Evolutionary conservation across 2,888 invertebrate species (phyloP).

Genomic region (Tetanocera ferruginea): DNA sequence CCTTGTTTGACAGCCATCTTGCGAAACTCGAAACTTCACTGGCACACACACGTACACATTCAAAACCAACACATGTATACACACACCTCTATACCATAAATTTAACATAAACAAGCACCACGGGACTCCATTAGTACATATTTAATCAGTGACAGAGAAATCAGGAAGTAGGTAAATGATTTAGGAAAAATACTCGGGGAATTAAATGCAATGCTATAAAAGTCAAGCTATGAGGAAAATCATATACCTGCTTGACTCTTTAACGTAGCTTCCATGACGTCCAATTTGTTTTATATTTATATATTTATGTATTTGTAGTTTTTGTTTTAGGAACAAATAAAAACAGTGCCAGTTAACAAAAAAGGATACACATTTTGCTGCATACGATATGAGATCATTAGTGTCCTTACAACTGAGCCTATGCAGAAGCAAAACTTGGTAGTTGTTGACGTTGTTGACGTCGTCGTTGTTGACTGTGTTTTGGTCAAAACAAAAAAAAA

Average conservation of each 20-base stretch:
- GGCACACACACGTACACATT: no score
- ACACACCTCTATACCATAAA: no score
- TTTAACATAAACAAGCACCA: slow-evolving; percentile 9
- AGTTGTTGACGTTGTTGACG: neutral
- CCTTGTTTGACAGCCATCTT: no score
- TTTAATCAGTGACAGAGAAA: neutral
- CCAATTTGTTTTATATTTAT: no score
- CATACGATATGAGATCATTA: neutral
- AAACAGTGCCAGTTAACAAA: neutral
- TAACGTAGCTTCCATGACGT: neutral
- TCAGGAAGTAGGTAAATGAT: slow-evolving; percentile 8
- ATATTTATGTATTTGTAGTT: no score
- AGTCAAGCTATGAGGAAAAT: neutral
- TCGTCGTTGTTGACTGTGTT: neutral
- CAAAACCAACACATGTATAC: no score
- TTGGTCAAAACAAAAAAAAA: neutral
- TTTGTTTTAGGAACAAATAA: no score
- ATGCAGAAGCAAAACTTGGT: neutral
- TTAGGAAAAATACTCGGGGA: neutral
- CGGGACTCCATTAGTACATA: slow-evolving; percentile 2
- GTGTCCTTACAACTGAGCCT: neutral
- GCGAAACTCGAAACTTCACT: no score
- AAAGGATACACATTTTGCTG: neutral
- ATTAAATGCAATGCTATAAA: neutral
- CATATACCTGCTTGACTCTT: neutral